phyloP scores from a whole-genome alignment of 2,797 vertebrate genomes.

The Amblyraja radiata region DNA sequence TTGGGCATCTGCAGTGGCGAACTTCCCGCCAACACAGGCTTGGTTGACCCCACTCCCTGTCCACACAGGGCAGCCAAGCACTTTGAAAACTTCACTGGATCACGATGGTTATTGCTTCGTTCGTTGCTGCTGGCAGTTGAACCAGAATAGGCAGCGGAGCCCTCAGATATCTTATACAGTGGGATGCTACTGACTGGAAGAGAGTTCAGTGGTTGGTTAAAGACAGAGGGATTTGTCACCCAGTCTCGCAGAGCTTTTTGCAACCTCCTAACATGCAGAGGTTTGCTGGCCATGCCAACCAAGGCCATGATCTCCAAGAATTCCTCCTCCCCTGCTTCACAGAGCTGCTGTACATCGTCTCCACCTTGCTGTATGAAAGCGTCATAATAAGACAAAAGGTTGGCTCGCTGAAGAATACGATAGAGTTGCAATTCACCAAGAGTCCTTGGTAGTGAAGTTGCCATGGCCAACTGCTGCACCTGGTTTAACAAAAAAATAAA shows the following conservation, averaged over 20 bases:
- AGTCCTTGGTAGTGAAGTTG: slow-evolving; percentile 85
- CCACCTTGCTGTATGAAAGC: slow-evolving; percentile 98
- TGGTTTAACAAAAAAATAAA: slow-evolving; percentile 23
- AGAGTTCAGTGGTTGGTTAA: slow-evolving; percentile 91
- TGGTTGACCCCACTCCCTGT: slow-evolving; percentile 65
- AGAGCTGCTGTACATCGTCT: slow-evolving; percentile 95
- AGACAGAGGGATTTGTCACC: slow-evolving; percentile 92
- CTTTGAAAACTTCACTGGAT: slow-evolving; percentile 77
- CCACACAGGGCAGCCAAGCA: slow-evolving; percentile 69
- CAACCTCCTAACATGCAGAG: slow-evolving; percentile 85
- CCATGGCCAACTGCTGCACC: slow-evolving; percentile 59
- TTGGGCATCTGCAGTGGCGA: slow-evolving; percentile 54
- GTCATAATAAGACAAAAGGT: slow-evolving; percentile 95
- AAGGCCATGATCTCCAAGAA: slow-evolving; percentile 98
- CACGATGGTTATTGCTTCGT: slow-evolving; percentile 60
- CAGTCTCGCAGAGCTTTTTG: slow-evolving; percentile 95
- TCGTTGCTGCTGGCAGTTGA: slow-evolving; percentile 62
- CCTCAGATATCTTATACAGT: slow-evolving; percentile 88
- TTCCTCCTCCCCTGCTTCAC: slow-evolving; percentile 94
- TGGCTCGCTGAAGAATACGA: slow-evolving; percentile 89
- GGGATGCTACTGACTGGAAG: slow-evolving; percentile 96
- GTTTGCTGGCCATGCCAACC: slow-evolving; percentile 97
- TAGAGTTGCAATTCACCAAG: slow-evolving; percentile 96
- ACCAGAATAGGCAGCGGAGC: slow-evolving; percentile 72
- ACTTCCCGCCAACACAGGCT: slow-evolving; percentile 59